Evolutionary conservation across 2,113 vertebrate genomes (phyloP).

Genomic region (Gymnorhina tibicen): DNA sequence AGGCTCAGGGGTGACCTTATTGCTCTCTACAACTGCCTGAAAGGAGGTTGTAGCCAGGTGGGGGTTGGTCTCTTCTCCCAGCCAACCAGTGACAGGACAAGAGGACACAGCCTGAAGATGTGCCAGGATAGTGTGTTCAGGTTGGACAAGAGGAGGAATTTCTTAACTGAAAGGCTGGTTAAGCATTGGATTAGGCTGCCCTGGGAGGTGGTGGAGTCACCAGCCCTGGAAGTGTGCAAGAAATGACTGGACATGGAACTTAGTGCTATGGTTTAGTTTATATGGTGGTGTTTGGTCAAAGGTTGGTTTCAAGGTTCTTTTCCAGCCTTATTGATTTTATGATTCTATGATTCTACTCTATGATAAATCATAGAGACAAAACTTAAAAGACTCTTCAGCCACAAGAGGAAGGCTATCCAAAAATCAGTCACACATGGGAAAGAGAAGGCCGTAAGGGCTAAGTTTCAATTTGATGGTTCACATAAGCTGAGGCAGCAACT

Average conservation of each 20-base stretch:
- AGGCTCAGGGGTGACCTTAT: not conserved
- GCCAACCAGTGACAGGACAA: not conserved
- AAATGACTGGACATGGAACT: not conserved
- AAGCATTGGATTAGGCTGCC: not conserved
- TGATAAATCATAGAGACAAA: not conserved
- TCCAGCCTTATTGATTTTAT: not conserved
- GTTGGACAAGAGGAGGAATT: not conserved
- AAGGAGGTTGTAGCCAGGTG: not conserved
- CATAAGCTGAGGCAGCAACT: fast-evolving
- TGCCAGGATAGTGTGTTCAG: not conserved
- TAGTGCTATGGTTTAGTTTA: not conserved
- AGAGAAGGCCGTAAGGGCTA: not conserved
- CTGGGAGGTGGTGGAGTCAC: too few relatives aligned
- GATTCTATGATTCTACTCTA: not conserved
- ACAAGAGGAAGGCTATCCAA: not conserved
- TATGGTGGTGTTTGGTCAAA: not conserved
- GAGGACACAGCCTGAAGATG: not conserved
- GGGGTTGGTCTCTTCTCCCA: not conserved
- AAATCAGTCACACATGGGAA: not conserved
- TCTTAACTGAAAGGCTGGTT: not conserved
- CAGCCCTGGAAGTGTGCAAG: not conserved
- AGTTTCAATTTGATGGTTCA: not conserved
- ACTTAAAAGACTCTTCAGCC: not conserved
- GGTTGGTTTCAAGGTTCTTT: not conserved
- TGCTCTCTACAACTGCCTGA: not conserved